phyloP scores from a whole-genome alignment of 2,797 vertebrate species.

The Crypturellus tataupa region DNA sequence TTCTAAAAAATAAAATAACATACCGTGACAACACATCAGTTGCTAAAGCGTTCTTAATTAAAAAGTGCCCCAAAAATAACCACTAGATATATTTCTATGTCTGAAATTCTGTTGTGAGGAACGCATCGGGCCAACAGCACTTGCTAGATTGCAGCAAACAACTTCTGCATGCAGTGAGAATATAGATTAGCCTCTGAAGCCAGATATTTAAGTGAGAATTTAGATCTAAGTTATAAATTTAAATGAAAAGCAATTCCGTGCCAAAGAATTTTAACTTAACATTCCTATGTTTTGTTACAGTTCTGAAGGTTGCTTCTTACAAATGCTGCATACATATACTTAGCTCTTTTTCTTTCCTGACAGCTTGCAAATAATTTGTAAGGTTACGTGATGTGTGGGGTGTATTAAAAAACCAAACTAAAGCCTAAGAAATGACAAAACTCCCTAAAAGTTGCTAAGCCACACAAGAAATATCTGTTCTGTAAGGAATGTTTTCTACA shows the following conservation, averaged over 20 bases:
- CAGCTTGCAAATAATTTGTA: not conserved
- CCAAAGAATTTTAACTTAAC: not conserved
- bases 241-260: not conserved
- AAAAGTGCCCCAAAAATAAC: not conserved
- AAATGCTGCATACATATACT: not conserved
- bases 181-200: too few species aligned
- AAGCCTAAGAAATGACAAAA: not conserved
- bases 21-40: not conserved
- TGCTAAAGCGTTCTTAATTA: not conserved
- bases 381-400: not conserved
- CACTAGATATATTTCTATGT: not conserved
- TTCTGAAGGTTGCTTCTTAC: not conserved
- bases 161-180: not conserved
- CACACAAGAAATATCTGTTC: not conserved
- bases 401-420: not conserved
- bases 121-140: not conserved
- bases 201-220: not conserved
- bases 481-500: not conserved
- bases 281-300: not conserved
- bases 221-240: not conserved
- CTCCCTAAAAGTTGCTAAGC: not conserved
- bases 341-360: not conserved
- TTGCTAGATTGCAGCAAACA: not conserved
- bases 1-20: too few species aligned
- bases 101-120: not conserved